phyloP scores from a whole-genome alignment of 1,140 invertebrate species.

The Pseudoatta argentina region DNA sequence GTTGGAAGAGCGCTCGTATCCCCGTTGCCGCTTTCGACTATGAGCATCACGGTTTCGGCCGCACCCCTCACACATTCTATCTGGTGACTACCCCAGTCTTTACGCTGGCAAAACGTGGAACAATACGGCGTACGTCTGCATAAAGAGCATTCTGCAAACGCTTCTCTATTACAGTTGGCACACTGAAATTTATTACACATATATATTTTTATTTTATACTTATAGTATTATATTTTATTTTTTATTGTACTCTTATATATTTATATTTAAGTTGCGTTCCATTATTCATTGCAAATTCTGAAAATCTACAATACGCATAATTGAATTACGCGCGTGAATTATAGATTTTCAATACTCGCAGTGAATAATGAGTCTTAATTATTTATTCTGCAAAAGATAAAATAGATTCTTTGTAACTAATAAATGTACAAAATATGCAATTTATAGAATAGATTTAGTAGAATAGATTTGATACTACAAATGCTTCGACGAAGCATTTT shows the following conservation, averaged over 20 bases:
- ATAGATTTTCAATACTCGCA: no score
- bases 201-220: neutral
- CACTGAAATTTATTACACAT: constrained; percentile 87
- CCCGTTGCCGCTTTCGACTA: constrained; percentile 86
- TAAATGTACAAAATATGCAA: no score
- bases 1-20: constrained; percentile 79
- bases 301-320: no score
- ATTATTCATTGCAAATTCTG: no score
- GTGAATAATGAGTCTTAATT: no score
- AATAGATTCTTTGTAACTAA: no score
- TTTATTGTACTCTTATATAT: neutral
- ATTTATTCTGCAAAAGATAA: no score
- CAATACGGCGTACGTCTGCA: constrained; percentile 94
- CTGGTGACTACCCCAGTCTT: constrained; percentile 94
- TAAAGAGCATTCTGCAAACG: constrained; percentile 93
- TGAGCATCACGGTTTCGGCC: constrained; percentile 88
- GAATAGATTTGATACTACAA: no score
- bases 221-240: neutral
- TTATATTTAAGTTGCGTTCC: neutral
- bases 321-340: no score
- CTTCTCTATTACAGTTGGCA: constrained; percentile 94
- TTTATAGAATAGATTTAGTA: no score
- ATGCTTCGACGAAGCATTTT: no score
- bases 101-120: constrained; percentile 94
- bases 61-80: constrained; percentile 92